Conservation (phyloP, 2,113 vertebrate genomes). For the Naja naja region DNA sequence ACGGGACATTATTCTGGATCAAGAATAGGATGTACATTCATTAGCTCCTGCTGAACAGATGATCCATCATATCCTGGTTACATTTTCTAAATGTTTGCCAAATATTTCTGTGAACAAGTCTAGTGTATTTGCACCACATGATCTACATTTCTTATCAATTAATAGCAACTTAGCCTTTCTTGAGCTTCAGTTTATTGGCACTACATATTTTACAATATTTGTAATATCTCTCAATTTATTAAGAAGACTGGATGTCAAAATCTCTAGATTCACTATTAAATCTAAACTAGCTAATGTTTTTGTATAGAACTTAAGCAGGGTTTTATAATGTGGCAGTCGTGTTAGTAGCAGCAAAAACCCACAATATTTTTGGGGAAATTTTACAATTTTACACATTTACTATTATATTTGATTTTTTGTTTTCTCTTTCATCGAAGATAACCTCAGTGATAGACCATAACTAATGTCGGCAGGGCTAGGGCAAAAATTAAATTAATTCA, state of each 20-base stretch:
- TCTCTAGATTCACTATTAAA: not conserved
- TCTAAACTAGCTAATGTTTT: not conserved
- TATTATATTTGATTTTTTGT: not conserved
- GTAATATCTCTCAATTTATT: not conserved
- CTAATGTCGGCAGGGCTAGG: not conserved
- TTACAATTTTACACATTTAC: not conserved
- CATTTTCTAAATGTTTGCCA: not conserved
- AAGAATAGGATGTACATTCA: not conserved
- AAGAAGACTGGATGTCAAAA: not conserved
- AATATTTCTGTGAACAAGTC: not conserved
- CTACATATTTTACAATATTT: not conserved
- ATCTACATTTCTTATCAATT: not conserved
- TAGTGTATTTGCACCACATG: not conserved
- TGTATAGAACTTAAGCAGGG: not conserved
- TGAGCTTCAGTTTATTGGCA: not conserved
- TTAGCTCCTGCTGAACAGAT: not conserved
- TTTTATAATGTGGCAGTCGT: not conserved
- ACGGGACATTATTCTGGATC: not conserved
- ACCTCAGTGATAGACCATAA: not conserved
- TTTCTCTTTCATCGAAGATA: not conserved
- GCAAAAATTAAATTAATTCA: not conserved
- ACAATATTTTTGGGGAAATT: not conserved
- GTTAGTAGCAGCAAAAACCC: not conserved
- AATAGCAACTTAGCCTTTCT: not conserved
- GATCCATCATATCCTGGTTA: not conserved